Conservation (phyloP, 2,888 invertebrate genomes). For the Lithodes maja region DNA sequence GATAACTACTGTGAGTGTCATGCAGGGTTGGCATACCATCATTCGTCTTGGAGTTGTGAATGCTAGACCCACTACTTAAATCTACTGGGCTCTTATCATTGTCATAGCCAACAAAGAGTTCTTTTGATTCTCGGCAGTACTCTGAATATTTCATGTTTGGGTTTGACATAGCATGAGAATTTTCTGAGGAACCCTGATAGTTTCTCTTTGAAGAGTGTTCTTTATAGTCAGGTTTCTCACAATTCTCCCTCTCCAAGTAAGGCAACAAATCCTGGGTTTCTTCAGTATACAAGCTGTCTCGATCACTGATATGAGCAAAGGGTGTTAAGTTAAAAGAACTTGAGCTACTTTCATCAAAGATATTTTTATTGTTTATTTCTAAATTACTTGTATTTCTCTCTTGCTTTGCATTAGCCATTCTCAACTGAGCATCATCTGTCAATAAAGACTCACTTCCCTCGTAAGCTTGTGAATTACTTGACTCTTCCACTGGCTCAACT, state of each 20-base stretch:
- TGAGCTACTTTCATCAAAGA: constrained; percentile 40
- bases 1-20: neutral
- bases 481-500: constrained; percentile 22
- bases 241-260: constrained; percentile 32
- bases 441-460: neutral
- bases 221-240: constrained; percentile 30
- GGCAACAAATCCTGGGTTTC: constrained; percentile 30
- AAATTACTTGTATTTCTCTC: constrained; percentile 16
- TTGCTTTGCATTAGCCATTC: constrained; percentile 23
- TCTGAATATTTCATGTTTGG: constrained; percentile 3
- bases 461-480: constrained; percentile 17
- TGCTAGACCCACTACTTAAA: constrained; percentile 30
- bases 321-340: constrained; percentile 38
- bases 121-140: neutral
- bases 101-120: neutral
- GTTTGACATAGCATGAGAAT: neutral
- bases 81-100: constrained; percentile 40
- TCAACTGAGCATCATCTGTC: constrained; percentile 19
- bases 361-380: neutral
- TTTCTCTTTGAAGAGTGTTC: constrained; percentile 23
- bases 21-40: neutral
- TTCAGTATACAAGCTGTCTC: constrained; percentile 40
- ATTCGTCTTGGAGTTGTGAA: constrained; percentile 13
- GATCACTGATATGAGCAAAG: constrained; percentile 30
- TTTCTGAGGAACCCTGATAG: constrained; percentile 7